These are phyloP conservation scores for Lepetodrilus schrolli DNA, from an alignment of 2,888 invertebrate species.

Conservation along the genomic window DNA sequence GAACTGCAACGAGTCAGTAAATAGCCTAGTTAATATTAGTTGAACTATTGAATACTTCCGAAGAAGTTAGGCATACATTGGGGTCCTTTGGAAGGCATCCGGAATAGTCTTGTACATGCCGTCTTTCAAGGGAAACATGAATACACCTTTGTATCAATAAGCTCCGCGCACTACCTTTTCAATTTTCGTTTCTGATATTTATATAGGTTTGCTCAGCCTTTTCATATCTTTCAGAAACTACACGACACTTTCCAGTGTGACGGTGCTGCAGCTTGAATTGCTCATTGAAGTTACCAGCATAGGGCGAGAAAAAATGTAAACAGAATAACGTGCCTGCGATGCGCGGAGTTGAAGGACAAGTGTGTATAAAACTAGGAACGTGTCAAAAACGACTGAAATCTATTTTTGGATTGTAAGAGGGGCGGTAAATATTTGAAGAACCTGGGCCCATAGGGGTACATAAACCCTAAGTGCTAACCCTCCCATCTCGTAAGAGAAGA, in stretches of 20 bases:
- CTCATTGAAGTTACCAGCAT: constrained; percentile 16
- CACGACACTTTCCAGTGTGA: constrained; percentile 11
- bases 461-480: constrained; percentile 22
- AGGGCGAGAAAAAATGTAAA: constrained; percentile 15
- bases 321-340: constrained; percentile 11
- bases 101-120: neutral
- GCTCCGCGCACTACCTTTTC: neutral
- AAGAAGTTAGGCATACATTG: constrained; percentile 2
- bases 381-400: constrained; percentile 30
- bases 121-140: neutral
- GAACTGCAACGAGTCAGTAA: neutral
- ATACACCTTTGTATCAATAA: neutral
- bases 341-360: neutral
- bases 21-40: neutral
- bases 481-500: constrained; percentile 11
- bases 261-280: neutral
- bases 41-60: neutral
- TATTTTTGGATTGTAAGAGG: constrained; percentile 33
- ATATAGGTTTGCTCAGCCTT: neutral
- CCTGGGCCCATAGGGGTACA: constrained; percentile 20
- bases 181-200: constrained; percentile 16
- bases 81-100: neutral
- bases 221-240: neutral
- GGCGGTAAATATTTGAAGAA: constrained; percentile 24
- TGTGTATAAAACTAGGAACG: constrained; percentile 25